phyloP scores from a whole-genome alignment of 2,888 invertebrate genomes.

The Heliothis peltigera region DNA sequence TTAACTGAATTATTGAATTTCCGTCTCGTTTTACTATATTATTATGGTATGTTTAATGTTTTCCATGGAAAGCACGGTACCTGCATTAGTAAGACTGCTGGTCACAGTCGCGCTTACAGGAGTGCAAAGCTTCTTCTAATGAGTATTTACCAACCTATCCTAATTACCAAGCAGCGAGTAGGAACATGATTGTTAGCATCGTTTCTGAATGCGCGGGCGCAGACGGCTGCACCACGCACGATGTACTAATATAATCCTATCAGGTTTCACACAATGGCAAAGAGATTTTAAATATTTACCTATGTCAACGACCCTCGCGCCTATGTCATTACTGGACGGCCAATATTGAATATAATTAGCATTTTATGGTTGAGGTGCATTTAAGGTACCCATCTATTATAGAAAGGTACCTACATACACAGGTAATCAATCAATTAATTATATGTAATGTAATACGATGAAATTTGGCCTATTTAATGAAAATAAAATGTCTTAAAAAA shows the following conservation, averaged over 20 bases:
- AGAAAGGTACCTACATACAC: no score
- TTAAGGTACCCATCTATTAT: background rate
- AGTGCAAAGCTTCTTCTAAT: constrained; percentile 38
- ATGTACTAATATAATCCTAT: constrained; percentile 54
- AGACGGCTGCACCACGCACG: constrained; percentile 44
- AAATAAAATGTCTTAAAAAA: no score
- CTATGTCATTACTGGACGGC: constrained; percentile 41
- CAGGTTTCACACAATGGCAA: constrained; percentile 59
- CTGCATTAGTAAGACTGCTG: constrained; percentile 15
- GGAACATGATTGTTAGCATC: constrained; percentile 47
- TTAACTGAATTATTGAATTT: no score
- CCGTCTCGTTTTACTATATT: background rate
- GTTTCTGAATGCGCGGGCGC: constrained; percentile 47
- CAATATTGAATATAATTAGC: constrained; percentile 49
- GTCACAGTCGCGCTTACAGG: constrained; percentile 14
- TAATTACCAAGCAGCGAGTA: constrained; percentile 47
- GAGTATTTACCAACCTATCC: constrained; percentile 52
- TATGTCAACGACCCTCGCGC: constrained; percentile 49
- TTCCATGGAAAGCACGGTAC: background rate
- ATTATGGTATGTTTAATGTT: background rate
- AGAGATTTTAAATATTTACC: constrained; percentile 60
- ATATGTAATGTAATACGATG: no score
- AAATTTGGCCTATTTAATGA: no score
- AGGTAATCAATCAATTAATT: no score
- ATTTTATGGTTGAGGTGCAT: constrained; percentile 27